These are phyloP conservation scores for Synanthedon tipuliformis DNA, from an alignment of 2,888 invertebrate species.

Conservation along the genomic window DNA sequence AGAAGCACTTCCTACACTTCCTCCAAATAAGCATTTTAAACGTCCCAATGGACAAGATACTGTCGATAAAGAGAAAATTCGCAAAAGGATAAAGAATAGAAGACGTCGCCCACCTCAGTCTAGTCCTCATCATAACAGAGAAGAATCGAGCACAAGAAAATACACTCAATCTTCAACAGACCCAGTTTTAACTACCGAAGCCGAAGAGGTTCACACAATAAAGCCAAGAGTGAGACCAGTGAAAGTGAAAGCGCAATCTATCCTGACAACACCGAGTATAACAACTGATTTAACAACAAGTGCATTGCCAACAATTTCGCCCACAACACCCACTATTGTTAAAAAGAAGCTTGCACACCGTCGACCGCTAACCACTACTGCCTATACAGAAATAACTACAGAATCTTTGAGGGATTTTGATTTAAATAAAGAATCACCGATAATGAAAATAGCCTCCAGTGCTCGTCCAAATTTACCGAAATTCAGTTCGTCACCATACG, in stretches of 20 bases:
- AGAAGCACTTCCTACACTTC: slow-evolving; percentile 54
- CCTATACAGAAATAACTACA: slow-evolving; percentile 49
- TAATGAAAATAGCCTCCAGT: slow-evolving; percentile 60
- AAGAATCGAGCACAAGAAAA: slow-evolving; percentile 30
- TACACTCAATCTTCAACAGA: slow-evolving; percentile 29
- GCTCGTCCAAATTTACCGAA: slow-evolving; percentile 34
- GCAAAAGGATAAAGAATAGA: slow-evolving; percentile 57
- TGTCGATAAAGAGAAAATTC: slow-evolving; percentile 44
- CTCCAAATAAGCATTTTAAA: slow-evolving; percentile 59
- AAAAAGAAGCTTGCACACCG: slow-evolving; percentile 52
- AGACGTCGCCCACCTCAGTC: slow-evolving; percentile 52
- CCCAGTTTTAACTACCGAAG: slow-evolving; percentile 24
- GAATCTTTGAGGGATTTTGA: slow-evolving; percentile 30
- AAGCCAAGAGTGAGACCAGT: slow-evolving; percentile 47
- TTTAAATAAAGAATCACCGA: slow-evolving; percentile 48
- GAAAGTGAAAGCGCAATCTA: slow-evolving; percentile 33
- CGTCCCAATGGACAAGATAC: slow-evolving; percentile 32
- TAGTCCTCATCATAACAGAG: slow-evolving; percentile 32
- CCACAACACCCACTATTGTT: slow-evolving; percentile 51
- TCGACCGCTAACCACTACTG: slow-evolving; percentile 36
- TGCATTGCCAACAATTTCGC: slow-evolving; percentile 55
- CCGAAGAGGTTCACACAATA: slow-evolving; percentile 45
- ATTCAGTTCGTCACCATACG: slow-evolving; percentile 25
- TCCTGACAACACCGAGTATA: slow-evolving; percentile 51
- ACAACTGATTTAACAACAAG: slow-evolving; percentile 59